Percentiles rank a stretch among this genome's conserved stretches.
These are phyloP conservation scores for Hirundo rustica DNA, from an alignment of 2,797 vertebrate species.

Conservation along the genomic window DNA sequence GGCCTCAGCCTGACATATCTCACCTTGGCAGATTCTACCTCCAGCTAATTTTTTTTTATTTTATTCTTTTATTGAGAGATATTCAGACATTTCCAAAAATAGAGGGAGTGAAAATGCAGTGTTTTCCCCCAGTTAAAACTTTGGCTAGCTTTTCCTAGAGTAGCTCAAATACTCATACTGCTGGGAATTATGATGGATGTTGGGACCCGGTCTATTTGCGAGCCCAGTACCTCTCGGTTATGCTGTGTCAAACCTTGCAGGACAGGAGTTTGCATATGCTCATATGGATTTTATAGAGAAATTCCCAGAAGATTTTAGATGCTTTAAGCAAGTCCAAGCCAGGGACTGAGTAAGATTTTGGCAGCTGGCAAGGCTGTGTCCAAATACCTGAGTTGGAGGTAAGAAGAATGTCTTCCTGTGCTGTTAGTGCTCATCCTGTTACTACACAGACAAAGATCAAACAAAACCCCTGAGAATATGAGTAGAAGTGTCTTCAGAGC, in stretches of 20 bases:
- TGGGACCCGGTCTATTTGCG: not conserved
- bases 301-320: not conserved
- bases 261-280: not conserved
- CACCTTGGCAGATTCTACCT: not conserved
- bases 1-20: not conserved
- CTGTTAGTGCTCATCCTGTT: not conserved
- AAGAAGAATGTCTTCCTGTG: not conserved
- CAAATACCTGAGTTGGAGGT: not conserved
- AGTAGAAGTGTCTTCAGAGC: not conserved
- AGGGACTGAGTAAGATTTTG: not conserved
- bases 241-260: not conserved
- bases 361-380: not conserved
- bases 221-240: not conserved
- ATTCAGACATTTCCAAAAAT: not conserved
- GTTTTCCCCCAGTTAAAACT: not conserved
- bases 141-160: not conserved
- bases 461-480: not conserved
- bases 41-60: not conserved
- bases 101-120: not conserved
- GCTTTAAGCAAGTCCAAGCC: not conserved
- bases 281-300: slow-evolving; percentile 4
- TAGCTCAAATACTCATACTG: not conserved
- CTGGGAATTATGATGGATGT: not conserved
- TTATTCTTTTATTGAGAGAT: not conserved
- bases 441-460: not conserved